phyloP scores from a whole-genome alignment of 2,888 invertebrate genomes.

The Incurvaria masculella region DNA sequence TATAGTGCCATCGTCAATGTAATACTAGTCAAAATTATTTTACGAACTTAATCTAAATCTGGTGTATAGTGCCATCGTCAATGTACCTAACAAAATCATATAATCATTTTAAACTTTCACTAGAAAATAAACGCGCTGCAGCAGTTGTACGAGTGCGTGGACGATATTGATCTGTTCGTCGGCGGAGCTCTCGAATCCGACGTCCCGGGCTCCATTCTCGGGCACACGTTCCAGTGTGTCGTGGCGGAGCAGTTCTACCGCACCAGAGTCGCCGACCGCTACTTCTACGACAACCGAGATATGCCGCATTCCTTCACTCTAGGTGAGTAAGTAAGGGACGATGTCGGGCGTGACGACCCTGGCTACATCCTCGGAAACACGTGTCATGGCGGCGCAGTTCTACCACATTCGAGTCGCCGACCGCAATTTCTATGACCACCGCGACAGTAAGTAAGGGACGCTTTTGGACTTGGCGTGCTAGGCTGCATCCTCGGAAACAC shows the following conservation, averaged over 20 bases:
- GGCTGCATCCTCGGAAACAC: no score
- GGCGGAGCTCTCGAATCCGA: conserved; percentile 79
- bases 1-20: no score
- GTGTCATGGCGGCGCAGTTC: conserved; percentile 87
- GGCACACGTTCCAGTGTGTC: conserved; percentile 88
- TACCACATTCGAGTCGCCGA: conserved; percentile 81
- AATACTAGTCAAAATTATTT: no score
- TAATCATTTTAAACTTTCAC: conserved; percentile 17
- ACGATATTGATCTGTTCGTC: conserved; percentile 85
- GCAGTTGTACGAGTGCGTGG: conserved; percentile 67
- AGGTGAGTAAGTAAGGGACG: conserved; percentile 39
- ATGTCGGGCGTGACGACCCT: conserved; percentile 72
- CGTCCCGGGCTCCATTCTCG: conserved; percentile 73
- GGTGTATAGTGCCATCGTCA: no score
- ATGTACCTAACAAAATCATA: background rate
- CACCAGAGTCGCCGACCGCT: conserved; percentile 81
- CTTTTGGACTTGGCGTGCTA: no score
- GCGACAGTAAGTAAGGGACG: no score
- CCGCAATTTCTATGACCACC: conserved; percentile 75
- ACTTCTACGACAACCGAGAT: conserved; percentile 75
- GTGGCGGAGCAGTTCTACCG: conserved; percentile 84
- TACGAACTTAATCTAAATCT: no score
- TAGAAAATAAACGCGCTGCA: conserved; percentile 66
- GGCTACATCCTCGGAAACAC: conserved; percentile 84
- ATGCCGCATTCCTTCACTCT: conserved; percentile 62